Conservation (phyloP, 2,797 vertebrate species). For the Telmatherina bonti region DNA sequence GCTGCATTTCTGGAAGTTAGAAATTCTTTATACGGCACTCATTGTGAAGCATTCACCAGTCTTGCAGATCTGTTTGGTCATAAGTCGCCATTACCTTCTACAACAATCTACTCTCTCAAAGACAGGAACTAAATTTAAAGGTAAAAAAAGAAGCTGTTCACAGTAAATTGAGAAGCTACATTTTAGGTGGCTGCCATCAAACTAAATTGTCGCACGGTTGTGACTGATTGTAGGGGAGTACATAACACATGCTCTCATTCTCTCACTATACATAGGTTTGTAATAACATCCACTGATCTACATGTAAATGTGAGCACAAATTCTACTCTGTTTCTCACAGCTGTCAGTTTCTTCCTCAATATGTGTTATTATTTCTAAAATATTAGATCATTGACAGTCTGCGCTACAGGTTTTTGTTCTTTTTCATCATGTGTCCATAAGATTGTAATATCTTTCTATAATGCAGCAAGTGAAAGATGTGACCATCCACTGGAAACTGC, state of each 20-base stretch:
- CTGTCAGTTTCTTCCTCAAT: background rate
- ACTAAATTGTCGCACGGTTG: slow-evolving; percentile 43
- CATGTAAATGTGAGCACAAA: background rate
- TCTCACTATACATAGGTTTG: background rate
- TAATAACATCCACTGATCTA: background rate
- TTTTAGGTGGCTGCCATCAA: slow-evolving; percentile 49
- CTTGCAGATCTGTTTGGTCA: slow-evolving; percentile 7
- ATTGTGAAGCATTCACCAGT: background rate
- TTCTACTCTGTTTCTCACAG: background rate
- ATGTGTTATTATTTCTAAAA: background rate
- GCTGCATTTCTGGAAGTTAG: no score
- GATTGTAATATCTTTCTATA: slow-evolving; percentile 4
- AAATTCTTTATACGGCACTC: no score
- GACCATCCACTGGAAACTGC: slow-evolving; percentile 8
- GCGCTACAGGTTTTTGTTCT: background rate
- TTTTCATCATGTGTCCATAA: slow-evolving; percentile 10
- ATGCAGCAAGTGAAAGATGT: background rate
- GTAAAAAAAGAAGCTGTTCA: slow-evolving; percentile 44
- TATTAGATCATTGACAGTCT: background rate
- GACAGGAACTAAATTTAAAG: slow-evolving; percentile 33
- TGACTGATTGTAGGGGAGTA: slow-evolving; percentile 40
- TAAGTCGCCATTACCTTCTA: background rate
- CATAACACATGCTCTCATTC: background rate
- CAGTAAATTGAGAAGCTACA: slow-evolving; percentile 35
- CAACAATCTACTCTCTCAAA: slow-evolving; percentile 46